Evolutionary conservation across 2,888 invertebrate species (phyloP).

Genomic region (Mythimna pallens): DNA sequence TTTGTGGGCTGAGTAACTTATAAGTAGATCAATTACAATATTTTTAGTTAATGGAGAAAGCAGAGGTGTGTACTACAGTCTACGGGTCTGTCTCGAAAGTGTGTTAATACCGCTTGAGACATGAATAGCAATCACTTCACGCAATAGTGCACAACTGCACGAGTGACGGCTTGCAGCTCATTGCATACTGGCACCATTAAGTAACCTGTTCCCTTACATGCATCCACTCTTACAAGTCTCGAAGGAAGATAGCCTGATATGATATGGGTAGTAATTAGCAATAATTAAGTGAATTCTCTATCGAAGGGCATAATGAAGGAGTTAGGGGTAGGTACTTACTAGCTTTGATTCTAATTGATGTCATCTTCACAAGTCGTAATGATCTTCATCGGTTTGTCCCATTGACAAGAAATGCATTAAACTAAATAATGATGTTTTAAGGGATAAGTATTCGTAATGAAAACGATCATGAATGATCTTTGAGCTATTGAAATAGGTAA

Average conservation of each 20-base stretch:
- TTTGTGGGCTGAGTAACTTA: slow-evolving; percentile 5
- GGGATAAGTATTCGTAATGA: no score
- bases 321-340: background rate
- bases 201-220: slow-evolving; percentile 48
- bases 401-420: no score
- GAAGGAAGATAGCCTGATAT: slow-evolving; percentile 24
- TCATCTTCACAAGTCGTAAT: no score
- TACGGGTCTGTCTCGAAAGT: slow-evolving; percentile 42
- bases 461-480: no score
- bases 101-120: slow-evolving; percentile 62
- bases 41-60: slow-evolving; percentile 62
- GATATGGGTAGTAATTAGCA: slow-evolving; percentile 19
- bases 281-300: slow-evolving; percentile 7
- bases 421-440: no score
- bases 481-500: no score
- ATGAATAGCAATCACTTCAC: slow-evolving; percentile 66
- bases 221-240: slow-evolving; percentile 21
- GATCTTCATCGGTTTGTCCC: no score
- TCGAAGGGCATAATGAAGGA: background rate
- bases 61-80: slow-evolving; percentile 48
- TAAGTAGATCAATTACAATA: slow-evolving; percentile 46
- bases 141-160: slow-evolving; percentile 63
- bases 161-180: slow-evolving; percentile 57
- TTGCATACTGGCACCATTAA: slow-evolving; percentile 58
- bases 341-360: no score